Base-by-base conservation (phyloP, 2,888 invertebrate genomes). In the Drosophila peninsularis region DNA sequence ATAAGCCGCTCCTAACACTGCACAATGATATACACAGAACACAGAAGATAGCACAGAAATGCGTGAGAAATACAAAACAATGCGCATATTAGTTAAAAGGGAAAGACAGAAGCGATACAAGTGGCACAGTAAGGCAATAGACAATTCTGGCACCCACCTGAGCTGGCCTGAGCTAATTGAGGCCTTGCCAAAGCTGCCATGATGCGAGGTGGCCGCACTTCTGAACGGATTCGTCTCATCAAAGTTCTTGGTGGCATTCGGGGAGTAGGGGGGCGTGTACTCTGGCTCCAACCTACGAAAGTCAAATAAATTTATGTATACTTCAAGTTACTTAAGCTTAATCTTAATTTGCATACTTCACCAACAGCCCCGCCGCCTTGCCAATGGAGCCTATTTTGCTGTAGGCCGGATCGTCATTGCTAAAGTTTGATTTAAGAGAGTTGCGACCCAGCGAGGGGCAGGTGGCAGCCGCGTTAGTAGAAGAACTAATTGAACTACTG, bases 1-100 rank as follows among this genome's bases (percentile, higher is more conserved):
- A 92, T 71, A 92, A 91, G 88, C 92, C 91, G 90, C 92, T 93
- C 89, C 92, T 93, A 88, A 92, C 92, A 91, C 92, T 93, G 91
- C 68, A 72, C 80, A 82, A 78, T 66, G 81, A 74, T 53, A 64
- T 10, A 78, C 65, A 84, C 64, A 78, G 63, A 69, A 73, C 71
- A 81, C 67, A 75, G 61, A 66, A 72, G 36, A 71, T 36, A 75
- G 70, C 66, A 79, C 53, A 73, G 6, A 72, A 55, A 62, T 71
- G 71, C 57, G 68, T 84, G 74, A 81, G 76, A 81, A 64, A 82
- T 76, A 85, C 68, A 78, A 78, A 58, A 72, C 74, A 84, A 70
- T 79, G 84, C 58, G 62, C 27, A 78, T 87, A 78, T 87, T 83
- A 87, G 84, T 82, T 47, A 75, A 75, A 44, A 30, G 49, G 63